Evolutionary conservation across 2,113 vertebrate species (phyloP).

Genomic region (Hippocampus barbouri): DNA sequence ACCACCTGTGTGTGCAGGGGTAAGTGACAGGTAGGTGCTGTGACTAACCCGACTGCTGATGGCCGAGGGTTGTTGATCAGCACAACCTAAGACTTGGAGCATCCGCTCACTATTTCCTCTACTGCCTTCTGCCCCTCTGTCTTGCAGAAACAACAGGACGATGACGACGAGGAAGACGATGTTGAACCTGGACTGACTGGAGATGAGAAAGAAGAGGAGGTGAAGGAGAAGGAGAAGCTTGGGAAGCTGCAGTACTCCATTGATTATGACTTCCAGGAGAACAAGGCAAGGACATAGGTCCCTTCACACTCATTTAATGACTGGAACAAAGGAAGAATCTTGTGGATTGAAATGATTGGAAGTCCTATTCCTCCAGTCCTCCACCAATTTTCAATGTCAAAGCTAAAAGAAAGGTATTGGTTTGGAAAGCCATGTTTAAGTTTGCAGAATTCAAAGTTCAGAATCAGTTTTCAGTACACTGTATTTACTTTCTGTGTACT

Average conservation of each 20-base stretch:
- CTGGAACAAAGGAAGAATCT: not conserved
- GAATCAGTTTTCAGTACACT: not conserved
- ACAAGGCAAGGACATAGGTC: conserved; percentile 76
- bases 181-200: conserved; percentile 84
- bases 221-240: conserved; percentile 93
- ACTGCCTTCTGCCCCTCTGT: conserved; percentile 38
- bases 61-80: conserved; percentile 42
- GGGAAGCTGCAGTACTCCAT: conserved; percentile 95
- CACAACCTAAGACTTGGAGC: conserved; percentile 19
- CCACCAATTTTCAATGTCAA: not conserved
- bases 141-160: conserved; percentile 82
- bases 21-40: conserved; percentile 70
- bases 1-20: conserved; percentile 50
- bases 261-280: conserved; percentile 94
- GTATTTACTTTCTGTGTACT: too few species aligned
- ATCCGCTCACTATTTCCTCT: conserved; percentile 37
- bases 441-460: not conserved
- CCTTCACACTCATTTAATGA: not conserved
- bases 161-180: conserved; percentile 82
- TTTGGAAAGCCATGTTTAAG: not conserved
- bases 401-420: not conserved
- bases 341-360: not conserved
- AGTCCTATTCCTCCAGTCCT: not conserved
- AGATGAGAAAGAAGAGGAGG: conserved; percentile 92
- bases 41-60: conserved; percentile 55